These are phyloP conservation scores for Dipus sagitta DNA, from an alignment of 2,797 vertebrate species.

Conservation along the genomic window DNA sequence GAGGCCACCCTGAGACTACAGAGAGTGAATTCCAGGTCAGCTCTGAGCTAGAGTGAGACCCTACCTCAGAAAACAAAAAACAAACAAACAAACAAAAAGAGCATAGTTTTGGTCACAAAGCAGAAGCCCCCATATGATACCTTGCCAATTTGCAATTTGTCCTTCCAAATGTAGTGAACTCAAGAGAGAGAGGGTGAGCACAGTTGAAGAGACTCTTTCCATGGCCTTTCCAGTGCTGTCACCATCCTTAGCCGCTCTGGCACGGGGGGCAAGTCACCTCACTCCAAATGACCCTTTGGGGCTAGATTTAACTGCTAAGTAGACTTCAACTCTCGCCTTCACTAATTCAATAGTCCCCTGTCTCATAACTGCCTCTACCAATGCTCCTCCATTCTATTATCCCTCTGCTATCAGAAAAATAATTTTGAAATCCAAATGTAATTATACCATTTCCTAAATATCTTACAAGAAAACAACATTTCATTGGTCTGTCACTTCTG, in stretches of 20 bases:
- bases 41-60: too few species aligned
- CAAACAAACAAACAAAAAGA: neutral
- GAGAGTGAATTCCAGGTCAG: too few species aligned
- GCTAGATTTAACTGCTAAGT: neutral
- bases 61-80: neutral
- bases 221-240: neutral
- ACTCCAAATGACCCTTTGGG: neutral
- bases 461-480: neutral
- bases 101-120: neutral
- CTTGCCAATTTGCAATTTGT: neutral
- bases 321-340: neutral
- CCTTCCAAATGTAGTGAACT: too few species aligned
- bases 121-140: neutral
- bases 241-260: neutral
- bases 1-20: too few species aligned
- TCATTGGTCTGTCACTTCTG: neutral
- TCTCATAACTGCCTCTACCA: neutral
- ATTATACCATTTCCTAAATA: neutral
- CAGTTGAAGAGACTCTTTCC: neutral
- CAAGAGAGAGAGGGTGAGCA: too few species aligned
- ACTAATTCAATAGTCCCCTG: neutral
- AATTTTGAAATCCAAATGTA: constrained; percentile 47
- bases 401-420: neutral
- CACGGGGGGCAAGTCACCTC: neutral
- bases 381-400: neutral